Evolutionary conservation across 2,113 vertebrate species (phyloP).

Genomic region (pig (Sus scrofa)): DNA sequence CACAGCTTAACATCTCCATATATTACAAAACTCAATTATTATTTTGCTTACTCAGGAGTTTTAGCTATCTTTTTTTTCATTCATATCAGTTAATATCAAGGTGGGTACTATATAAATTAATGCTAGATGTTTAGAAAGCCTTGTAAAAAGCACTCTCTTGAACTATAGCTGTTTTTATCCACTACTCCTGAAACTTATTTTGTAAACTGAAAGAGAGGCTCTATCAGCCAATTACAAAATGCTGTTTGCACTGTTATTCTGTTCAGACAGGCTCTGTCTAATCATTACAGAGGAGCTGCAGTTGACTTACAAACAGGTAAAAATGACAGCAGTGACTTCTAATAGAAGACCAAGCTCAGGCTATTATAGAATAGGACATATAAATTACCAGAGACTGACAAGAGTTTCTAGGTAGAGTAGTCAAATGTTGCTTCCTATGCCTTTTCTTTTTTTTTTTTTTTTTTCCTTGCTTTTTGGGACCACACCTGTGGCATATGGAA

Average conservation of each 20-base stretch:
- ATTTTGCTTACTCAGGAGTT: conserved; percentile 44
- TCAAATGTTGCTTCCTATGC: conserved; percentile 20
- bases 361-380: neutral
- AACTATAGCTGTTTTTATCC: conserved; percentile 34
- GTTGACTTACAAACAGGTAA: conserved; percentile 57
- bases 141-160: neutral
- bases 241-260: conserved; percentile 41
- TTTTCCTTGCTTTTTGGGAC: too few relatives aligned
- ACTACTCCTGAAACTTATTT: conserved; percentile 41
- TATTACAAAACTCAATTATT: conserved; percentile 4
- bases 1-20: neutral
- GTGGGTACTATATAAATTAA: neutral
- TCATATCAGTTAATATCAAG: conserved; percentile 56
- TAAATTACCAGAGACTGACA: conserved; percentile 4
- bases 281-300: conserved; percentile 42
- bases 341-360: conserved; percentile 28
- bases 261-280: conserved; percentile 40
- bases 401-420: neutral
- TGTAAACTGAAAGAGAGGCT: conserved; percentile 46
- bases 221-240: conserved; percentile 63
- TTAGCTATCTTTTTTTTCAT: neutral
- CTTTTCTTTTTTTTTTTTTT: neutral
- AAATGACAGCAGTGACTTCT: conserved; percentile 38
- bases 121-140: neutral
- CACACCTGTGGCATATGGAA: too few relatives aligned